These are phyloP conservation scores for Hypomecis punctinalis DNA, from an alignment of 2,888 invertebrate species.

Conservation along the genomic window DNA sequence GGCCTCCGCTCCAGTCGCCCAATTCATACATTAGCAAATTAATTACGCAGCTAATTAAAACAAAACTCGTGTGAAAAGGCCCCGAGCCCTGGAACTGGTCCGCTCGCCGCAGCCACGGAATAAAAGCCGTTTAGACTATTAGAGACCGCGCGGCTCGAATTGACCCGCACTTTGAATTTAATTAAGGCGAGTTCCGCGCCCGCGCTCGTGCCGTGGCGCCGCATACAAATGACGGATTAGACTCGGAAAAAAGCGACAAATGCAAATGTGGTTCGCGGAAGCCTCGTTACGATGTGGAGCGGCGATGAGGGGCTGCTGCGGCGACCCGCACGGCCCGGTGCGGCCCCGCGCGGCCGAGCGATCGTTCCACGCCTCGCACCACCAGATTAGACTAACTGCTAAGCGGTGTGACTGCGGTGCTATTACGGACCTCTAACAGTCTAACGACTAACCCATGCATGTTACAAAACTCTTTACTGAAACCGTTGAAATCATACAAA, in stretches of 20 bases:
- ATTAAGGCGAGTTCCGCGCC: constrained; percentile 38
- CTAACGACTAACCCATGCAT: too few relatives aligned
- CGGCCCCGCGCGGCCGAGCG: not conserved
- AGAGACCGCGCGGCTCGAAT: constrained; percentile 16
- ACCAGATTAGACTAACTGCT: too few relatives aligned
- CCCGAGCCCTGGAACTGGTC: constrained; percentile 24
- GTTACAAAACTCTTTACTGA: too few relatives aligned
- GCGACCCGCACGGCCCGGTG: not conserved
- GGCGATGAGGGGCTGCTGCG: constrained; percentile 10
- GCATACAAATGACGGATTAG: constrained; percentile 55
- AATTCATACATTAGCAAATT: constrained; percentile 17
- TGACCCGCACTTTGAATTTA: constrained; percentile 43
- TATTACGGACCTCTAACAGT: too few relatives aligned
- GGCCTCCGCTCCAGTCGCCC: not conserved
- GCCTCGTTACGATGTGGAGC: constrained; percentile 37
- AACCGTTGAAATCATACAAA: too few relatives aligned
- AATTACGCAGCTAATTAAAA: constrained; percentile 31
- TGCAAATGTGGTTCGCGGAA: constrained; percentile 42
- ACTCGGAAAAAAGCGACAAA: constrained; percentile 47
- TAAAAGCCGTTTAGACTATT: constrained; percentile 32
- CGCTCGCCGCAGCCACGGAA: constrained; percentile 17
- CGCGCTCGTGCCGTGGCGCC: constrained; percentile 39
- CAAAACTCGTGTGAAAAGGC: constrained; percentile 27
- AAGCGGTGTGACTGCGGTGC: too few relatives aligned
- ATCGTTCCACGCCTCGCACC: too few relatives aligned